These are phyloP conservation scores for Drosophila limbata DNA, from an alignment of 2,888 invertebrate species.

Conservation along the genomic window DNA sequence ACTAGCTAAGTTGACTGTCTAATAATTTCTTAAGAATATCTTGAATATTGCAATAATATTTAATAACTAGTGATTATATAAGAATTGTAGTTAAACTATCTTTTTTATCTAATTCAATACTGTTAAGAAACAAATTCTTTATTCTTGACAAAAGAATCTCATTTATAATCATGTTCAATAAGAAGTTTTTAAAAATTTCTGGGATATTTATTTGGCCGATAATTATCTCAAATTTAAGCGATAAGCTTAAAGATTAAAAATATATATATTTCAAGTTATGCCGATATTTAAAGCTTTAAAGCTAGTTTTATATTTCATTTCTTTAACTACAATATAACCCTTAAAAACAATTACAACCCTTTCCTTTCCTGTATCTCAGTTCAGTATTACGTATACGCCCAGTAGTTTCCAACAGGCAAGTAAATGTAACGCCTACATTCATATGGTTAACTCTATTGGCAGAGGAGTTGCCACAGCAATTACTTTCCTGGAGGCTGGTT, in stretches of 20 bases:
- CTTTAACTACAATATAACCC: neutral
- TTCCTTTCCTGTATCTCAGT: neutral
- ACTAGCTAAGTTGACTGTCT: too few relatives aligned
- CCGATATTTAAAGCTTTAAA: too few relatives aligned
- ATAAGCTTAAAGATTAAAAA: too few relatives aligned
- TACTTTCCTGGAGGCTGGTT: constrained; percentile 18
- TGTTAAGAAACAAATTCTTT: too few relatives aligned
- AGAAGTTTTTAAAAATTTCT: too few relatives aligned
- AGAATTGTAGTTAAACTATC: neutral
- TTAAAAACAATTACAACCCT: constrained; percentile 2
- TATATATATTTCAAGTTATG: too few relatives aligned
- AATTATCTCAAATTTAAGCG: too few relatives aligned
- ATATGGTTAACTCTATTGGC: constrained; percentile 43
- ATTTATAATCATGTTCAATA: too few relatives aligned
- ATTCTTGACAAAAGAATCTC: too few relatives aligned
- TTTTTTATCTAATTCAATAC: neutral
- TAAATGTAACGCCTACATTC: constrained; percentile 18
- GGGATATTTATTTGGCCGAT: too few relatives aligned
- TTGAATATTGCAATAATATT: too few relatives aligned
- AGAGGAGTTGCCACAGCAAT: constrained; percentile 46
- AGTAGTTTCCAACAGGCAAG: neutral
- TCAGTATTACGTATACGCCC: constrained; percentile 30
- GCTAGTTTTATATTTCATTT: neutral
- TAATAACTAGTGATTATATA: too few relatives aligned
- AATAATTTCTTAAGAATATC: neutral